Evolutionary conservation across 2,888 invertebrate species (phyloP).

Genomic region (Villa cingulata): DNA sequence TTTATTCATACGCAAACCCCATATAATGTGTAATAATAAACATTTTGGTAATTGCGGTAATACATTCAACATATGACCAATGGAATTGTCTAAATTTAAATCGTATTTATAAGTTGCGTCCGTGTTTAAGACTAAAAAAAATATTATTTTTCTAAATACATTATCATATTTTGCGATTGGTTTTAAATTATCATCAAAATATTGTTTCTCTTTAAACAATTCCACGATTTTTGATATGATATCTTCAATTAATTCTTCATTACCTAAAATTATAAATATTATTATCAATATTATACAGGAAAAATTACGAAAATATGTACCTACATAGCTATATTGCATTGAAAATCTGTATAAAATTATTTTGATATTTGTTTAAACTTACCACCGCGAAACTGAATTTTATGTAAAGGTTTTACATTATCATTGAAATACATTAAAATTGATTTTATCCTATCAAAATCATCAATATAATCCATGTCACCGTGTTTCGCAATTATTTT

Average conservation of each 20-base stretch:
- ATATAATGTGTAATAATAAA: constrained; percentile 21
- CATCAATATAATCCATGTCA: constrained; percentile 25
- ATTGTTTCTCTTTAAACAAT: constrained; percentile 14
- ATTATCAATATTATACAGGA: too few species aligned
- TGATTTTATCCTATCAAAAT: constrained; percentile 24
- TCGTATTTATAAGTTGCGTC: constrained; percentile 24
- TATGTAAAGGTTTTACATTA: constrained; percentile 21
- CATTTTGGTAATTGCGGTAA: constrained; percentile 25
- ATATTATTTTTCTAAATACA: constrained; percentile 22
- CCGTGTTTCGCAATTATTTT: constrained; percentile 17
- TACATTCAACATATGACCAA: constrained; percentile 22
- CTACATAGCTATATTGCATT: too few species aligned
- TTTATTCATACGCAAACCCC: constrained; percentile 22
- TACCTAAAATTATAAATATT: too few species aligned
- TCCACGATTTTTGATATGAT: constrained; percentile 19
- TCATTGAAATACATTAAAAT: constrained; percentile 23
- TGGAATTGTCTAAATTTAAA: constrained; percentile 18
- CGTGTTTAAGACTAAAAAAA: constrained; percentile 25
- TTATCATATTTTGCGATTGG: constrained; percentile 11
- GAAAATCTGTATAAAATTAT: too few species aligned
- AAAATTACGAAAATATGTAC: too few species aligned
- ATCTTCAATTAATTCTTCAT: constrained; percentile 23
- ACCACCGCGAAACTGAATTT: constrained; percentile 26
- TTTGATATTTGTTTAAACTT: constrained; percentile 9
- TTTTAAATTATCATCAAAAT: constrained; percentile 16